Percentiles rank a stretch among this genome's conserved stretches.
phyloP scores from a whole-genome alignment of 2,113 vertebrate genomes.

The Limnothrissa miodon region DNA sequence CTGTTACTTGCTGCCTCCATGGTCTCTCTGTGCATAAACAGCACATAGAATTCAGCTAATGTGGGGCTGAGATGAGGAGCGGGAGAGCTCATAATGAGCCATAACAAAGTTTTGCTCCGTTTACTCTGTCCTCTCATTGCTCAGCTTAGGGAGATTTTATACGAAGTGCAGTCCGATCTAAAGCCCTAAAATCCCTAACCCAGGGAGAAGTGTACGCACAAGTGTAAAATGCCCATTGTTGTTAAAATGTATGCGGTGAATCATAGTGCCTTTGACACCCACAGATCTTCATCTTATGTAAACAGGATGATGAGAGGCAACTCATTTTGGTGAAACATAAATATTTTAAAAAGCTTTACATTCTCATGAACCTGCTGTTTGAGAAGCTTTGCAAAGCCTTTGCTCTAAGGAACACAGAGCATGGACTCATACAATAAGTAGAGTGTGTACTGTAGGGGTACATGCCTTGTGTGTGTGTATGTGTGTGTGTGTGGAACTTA shows the following conservation, averaged over 20 bases:
- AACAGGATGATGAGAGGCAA: not conserved
- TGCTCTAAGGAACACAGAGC: not conserved
- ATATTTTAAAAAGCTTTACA: not conserved
- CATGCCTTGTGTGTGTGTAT: no score
- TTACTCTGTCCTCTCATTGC: not conserved
- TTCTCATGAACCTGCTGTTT: not conserved
- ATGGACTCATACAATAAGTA: not conserved
- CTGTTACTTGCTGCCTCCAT: conserved; percentile 59
- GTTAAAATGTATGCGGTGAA: conserved; percentile 2
- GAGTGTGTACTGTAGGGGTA: no score
- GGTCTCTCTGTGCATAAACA: conserved; percentile 64
- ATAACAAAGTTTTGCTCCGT: not conserved
- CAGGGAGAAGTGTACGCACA: not conserved
- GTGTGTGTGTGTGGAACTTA: no score
- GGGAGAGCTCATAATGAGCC: not conserved
- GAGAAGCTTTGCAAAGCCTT: not conserved
- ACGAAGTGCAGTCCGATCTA: not conserved
- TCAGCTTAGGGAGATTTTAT: not conserved
- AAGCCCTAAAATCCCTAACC: not conserved
- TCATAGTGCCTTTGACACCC: not conserved
- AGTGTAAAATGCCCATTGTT: not conserved
- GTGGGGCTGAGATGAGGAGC: not conserved
- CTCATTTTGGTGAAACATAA: no score
- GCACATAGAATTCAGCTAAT: conserved; percentile 48
- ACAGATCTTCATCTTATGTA: not conserved